Conservation (phyloP, 1,140 invertebrate genomes). For the Neelides sp. region DNA sequence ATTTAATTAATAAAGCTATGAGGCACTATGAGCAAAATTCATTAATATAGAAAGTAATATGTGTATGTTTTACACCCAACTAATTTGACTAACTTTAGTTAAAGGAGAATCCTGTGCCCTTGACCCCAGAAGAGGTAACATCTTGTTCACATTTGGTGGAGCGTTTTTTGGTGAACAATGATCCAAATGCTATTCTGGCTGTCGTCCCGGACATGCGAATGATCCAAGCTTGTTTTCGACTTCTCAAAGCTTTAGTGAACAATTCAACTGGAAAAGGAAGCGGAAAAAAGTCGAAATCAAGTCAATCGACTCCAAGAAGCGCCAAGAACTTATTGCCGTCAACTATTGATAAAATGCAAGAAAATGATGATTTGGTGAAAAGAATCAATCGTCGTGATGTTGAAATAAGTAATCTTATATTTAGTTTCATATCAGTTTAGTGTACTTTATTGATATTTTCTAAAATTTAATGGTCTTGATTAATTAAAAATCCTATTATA, state of each 20-base stretch:
- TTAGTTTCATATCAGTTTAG: neutral
- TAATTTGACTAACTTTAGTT: slow-evolving; percentile 12
- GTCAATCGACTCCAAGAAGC: neutral
- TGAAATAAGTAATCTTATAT: slow-evolving; percentile 10
- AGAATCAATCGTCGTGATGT: slow-evolving; percentile 10
- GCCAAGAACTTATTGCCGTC: no score
- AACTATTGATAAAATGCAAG: no score
- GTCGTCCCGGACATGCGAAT: slow-evolving; percentile 25
- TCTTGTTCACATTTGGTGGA: slow-evolving; percentile 18
- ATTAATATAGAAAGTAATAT: no score
- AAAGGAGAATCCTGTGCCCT: slow-evolving; percentile 7
- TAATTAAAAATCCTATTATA: neutral
- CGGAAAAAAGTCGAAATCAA: neutral
- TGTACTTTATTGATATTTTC: neutral
- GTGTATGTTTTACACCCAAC: no score
- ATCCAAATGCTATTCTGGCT: slow-evolving; percentile 17
- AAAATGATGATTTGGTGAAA: no score
- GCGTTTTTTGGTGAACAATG: slow-evolving; percentile 14
- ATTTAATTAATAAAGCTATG: no score
- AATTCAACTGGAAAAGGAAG: no score
- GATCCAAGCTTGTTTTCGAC: slow-evolving; percentile 27
- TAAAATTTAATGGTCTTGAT: neutral
- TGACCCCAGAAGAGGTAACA: slow-evolving; percentile 16
- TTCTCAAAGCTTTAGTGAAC: slow-evolving; percentile 13
- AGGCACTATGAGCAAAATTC: no score